Evolutionary conservation across 92 coral and sea anemone species (phyloP), one percentile per base, ranked within the genome.

Genomic region (Isaurus tuberculatus): DNA sequence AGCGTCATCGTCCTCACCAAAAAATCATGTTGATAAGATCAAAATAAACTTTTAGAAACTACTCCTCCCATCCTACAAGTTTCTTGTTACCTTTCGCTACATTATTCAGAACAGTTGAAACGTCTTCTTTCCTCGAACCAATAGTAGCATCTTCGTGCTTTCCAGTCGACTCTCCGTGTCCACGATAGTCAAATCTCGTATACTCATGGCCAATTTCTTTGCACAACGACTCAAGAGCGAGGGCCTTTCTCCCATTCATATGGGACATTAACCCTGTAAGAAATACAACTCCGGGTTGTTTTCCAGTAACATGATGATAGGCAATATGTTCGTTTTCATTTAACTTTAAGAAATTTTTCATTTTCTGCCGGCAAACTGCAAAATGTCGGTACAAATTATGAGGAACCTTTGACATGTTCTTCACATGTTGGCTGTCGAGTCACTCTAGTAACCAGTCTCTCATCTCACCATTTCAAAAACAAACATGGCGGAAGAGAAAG

Each of bases 211-310:
- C 94, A 30, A 51, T 87, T 20, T 86, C 79, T 40, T 58, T 75
- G 53, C 98, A 93, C 79, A 63, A 82, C 20, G 82, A 71, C 87
- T 93, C 98, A 2, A 93, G 77, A 44, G 93, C 92, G 13, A 79
- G 25, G 2, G 98, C 98, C 64, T 93, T 93, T 9, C 95, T 93
- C 0, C 98, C 98, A 28, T 84, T 83, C 98, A 93, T 93, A 87
- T 73, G 85, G 9, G 98, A 93, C 98, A 91, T 93, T 5, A 93
- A 70, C 16, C 98, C 98, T 1, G 98, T 95, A 42, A 93, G 72
- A 91, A 93, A 93, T 29, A 93, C 79, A 6, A 93, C 86, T 30
- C 94, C 98, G 14, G 98, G 98, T 33, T 51, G 79, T 33, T 75
- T 85, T 22, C 98, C 98, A 0, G 88, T 87, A 25, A 68, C 55